A percentile compares a stretch with the other conserved stretches of the same genome.
Conservation (phyloP, 2,797 vertebrate genomes). For the Myripristis murdjan region DNA sequence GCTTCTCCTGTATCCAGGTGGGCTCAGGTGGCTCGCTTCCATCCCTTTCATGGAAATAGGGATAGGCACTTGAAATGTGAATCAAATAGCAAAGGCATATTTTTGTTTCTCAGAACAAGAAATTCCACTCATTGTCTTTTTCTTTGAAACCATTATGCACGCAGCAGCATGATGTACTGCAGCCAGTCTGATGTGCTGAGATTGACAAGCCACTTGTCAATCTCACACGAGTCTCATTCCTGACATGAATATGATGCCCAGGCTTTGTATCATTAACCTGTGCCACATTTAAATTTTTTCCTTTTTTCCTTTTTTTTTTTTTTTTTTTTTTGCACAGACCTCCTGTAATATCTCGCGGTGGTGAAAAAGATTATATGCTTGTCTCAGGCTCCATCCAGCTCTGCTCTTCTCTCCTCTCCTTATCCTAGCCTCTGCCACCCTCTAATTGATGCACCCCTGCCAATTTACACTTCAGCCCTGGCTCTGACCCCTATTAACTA, state of each 20-base stretch:
- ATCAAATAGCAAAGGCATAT: slow-evolving; percentile 20
- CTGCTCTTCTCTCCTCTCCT: slow-evolving; percentile 76
- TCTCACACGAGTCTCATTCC: slow-evolving; percentile 54
- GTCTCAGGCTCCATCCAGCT: slow-evolving; percentile 77
- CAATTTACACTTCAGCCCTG: slow-evolving; percentile 89
- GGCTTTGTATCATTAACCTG: slow-evolving; percentile 75
- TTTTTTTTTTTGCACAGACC: slow-evolving; percentile 35
- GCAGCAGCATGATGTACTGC: neutral
- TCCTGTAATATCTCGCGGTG: slow-evolving; percentile 65
- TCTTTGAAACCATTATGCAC: neutral
- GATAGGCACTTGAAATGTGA: slow-evolving; percentile 36
- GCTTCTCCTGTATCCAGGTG: slow-evolving; percentile 48
- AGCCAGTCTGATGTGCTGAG: slow-evolving; percentile 24
- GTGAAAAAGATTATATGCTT: slow-evolving; percentile 83
- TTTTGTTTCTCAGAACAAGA: slow-evolving; percentile 36
- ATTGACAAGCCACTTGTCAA: slow-evolving; percentile 23
- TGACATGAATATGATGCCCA: slow-evolving; percentile 44
- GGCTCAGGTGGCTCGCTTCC: slow-evolving; percentile 25
- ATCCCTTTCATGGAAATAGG: slow-evolving; percentile 52
- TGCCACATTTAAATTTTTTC: slow-evolving; percentile 56
- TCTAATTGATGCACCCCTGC: slow-evolving; percentile 90
- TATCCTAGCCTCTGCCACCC: slow-evolving; percentile 87
- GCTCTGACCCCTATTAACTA: slow-evolving; percentile 90
- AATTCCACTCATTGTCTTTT: neutral
- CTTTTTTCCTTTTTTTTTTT: too few relatives aligned